phyloP scores from a whole-genome alignment of 2,888 invertebrate genomes.

The Rhimphoctona megacephalus region DNA sequence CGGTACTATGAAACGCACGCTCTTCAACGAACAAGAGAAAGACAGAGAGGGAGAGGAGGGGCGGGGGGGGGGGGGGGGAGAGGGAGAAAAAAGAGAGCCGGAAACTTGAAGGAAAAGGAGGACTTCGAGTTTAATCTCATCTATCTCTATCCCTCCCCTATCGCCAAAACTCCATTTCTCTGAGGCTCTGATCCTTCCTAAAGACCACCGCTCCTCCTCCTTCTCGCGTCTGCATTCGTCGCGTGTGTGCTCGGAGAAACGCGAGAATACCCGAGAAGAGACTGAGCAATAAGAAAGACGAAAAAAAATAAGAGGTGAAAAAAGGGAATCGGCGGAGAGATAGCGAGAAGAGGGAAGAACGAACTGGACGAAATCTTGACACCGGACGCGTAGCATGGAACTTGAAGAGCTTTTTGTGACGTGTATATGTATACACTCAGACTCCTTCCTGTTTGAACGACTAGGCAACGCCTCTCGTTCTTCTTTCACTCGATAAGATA shows the following conservation, averaged over 20 bases:
- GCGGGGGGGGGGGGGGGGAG: slow-evolving; percentile 22
- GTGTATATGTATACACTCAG: background rate
- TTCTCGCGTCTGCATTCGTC: slow-evolving; percentile 26
- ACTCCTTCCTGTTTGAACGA: slow-evolving; percentile 33
- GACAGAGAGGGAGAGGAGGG: slow-evolving; percentile 11
- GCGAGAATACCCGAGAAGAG: slow-evolving; percentile 23
- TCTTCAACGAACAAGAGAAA: slow-evolving; percentile 5
- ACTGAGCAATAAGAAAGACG: slow-evolving; percentile 11
- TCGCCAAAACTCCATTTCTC: slow-evolving; percentile 37
- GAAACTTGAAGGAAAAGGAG: slow-evolving; percentile 56
- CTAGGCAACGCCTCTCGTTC: slow-evolving; percentile 50
- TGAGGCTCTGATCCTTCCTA: slow-evolving; percentile 10
- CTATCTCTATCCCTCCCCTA: slow-evolving; percentile 23
- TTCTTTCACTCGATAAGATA: slow-evolving; percentile 11
- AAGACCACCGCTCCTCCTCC: slow-evolving; percentile 23
- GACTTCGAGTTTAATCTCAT: slow-evolving; percentile 37
- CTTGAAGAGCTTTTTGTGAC: slow-evolving; percentile 28
- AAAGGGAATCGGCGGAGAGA: slow-evolving; percentile 41
- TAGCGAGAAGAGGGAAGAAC: slow-evolving; percentile 48
- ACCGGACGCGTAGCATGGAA: slow-evolving; percentile 58
- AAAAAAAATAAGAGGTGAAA: slow-evolving; percentile 14
- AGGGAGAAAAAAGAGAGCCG: slow-evolving; percentile 43
- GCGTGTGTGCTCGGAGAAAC: slow-evolving; percentile 46
- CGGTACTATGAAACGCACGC: slow-evolving; percentile 49
- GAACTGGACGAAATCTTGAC: slow-evolving; percentile 63